Evolutionary conservation across 2,888 invertebrate genomes (phyloP).

Genomic region (Podotricha telesiphe): DNA sequence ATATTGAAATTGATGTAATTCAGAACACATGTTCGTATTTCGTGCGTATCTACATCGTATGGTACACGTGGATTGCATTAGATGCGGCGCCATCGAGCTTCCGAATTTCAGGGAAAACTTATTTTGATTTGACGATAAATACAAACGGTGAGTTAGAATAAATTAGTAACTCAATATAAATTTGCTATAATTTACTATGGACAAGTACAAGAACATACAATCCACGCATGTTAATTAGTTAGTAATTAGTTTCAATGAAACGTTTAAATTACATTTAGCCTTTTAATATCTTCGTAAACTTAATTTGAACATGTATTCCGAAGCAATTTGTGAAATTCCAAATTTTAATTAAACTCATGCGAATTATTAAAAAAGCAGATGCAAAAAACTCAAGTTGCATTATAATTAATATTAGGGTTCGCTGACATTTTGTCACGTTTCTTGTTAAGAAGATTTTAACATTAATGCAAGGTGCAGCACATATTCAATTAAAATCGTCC

Average conservation of each 20-base stretch:
- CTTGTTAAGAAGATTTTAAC: slow-evolving; percentile 10
- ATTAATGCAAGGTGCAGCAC: slow-evolving; percentile 27
- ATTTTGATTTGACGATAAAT: neutral
- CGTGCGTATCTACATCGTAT: too few species aligned
- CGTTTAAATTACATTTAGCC: too few species aligned
- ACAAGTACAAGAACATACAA: too few species aligned
- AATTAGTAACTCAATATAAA: too few species aligned
- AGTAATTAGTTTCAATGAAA: too few species aligned
- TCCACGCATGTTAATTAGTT: too few species aligned
- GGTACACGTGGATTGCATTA: slow-evolving; percentile 33
- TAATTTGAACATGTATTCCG: too few species aligned
- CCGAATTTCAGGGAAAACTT: slow-evolving; percentile 23
- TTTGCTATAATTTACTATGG: too few species aligned
- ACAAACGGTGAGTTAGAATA: neutral
- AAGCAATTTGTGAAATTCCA: too few species aligned
- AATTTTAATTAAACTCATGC: neutral
- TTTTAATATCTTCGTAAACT: too few species aligned
- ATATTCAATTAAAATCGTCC: slow-evolving; percentile 36
- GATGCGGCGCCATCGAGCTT: slow-evolving; percentile 28
- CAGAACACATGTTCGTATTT: slow-evolving; percentile 32
- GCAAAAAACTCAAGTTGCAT: neutral
- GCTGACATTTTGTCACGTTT: slow-evolving; percentile 1
- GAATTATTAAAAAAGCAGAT: neutral
- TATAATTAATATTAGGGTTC: neutral
- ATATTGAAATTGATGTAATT: slow-evolving; percentile 38